Conservation (phyloP, 2,797 vertebrate genomes). For the Channallabes apus region DNA sequence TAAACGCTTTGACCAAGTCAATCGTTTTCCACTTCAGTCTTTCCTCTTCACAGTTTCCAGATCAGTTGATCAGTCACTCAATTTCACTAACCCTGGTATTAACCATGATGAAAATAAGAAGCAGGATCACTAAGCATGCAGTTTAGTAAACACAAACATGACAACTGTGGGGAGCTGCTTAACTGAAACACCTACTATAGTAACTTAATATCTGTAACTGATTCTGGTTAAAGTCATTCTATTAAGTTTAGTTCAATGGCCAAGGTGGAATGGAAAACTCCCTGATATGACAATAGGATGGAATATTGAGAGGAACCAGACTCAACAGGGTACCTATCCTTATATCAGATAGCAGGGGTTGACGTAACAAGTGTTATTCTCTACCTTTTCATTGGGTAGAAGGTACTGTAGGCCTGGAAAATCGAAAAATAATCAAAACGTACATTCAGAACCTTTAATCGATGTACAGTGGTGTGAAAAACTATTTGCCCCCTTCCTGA, state of each 20-base stretch:
- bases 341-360: too few species aligned
- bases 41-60: neutral
- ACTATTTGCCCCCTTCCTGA: too few species aligned
- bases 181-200: neutral
- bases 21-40: neutral
- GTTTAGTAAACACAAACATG: neutral
- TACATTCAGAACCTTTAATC: too few species aligned
- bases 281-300: too few species aligned
- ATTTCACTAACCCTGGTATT: neutral
- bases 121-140: too few species aligned
- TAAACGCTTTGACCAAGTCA: neutral
- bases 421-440: too few species aligned
- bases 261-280: too few species aligned
- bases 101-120: neutral
- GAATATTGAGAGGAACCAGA: too few species aligned
- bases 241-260: too few species aligned
- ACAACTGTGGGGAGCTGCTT: neutral
- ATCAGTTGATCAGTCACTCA: conserved; percentile 3
- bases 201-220: neutral
- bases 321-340: too few species aligned
- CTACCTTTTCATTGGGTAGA: neutral
- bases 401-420: too few species aligned
- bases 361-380: neutral
- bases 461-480: too few species aligned
- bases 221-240: neutral